These are phyloP conservation scores for Chrysotoxum bicinctum DNA, from an alignment of 2,888 invertebrate genomes.

Conservation along the genomic window DNA sequence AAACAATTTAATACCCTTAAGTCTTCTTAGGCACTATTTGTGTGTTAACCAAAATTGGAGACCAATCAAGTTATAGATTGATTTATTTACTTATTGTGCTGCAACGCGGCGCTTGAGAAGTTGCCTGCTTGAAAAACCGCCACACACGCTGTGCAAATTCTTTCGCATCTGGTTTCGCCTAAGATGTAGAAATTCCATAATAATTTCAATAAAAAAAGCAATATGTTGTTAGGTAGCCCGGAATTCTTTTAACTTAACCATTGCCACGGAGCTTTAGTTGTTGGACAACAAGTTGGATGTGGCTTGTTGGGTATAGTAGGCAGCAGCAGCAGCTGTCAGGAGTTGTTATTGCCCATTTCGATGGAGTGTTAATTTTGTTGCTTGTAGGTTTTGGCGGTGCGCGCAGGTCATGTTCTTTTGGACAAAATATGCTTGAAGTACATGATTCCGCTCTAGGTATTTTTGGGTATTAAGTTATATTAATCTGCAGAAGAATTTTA, in stretches of 20 bases:
- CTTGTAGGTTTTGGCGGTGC: slow-evolving; percentile 10
- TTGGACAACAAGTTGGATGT: slow-evolving; percentile 33
- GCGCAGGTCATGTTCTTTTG: slow-evolving; percentile 25
- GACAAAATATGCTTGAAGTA: background rate
- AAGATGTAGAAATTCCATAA: slow-evolving; percentile 20
- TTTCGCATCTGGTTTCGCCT: slow-evolving; percentile 57
- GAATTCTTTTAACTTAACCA: slow-evolving; percentile 49
- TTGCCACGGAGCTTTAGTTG: slow-evolving; percentile 27
- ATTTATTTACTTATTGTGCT: slow-evolving; percentile 34
- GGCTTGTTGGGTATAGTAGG: slow-evolving; percentile 29
- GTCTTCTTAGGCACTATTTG: slow-evolving; percentile 7
- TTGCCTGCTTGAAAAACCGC: slow-evolving; percentile 9
- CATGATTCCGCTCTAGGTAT: slow-evolving; percentile 24
- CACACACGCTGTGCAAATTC: slow-evolving; percentile 42
- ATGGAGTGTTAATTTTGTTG: slow-evolving; percentile 25
- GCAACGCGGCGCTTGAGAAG: slow-evolving; percentile 18
- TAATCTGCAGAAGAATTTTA: slow-evolving; percentile 43
- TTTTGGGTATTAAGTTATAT: slow-evolving; percentile 48
- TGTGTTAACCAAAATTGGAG: slow-evolving; percentile 12
- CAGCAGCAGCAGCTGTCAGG: slow-evolving; percentile 56
- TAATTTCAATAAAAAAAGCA: slow-evolving; percentile 1
- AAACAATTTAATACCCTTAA: slow-evolving; percentile 42
- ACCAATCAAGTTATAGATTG: slow-evolving; percentile 53
- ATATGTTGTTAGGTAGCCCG: slow-evolving; percentile 44
- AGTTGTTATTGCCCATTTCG: slow-evolving; percentile 49